Percentiles rank a stretch among this genome's conserved stretches.
phyloP scores from a whole-genome alignment of 2,888 invertebrate species.

The Anarsia innoxiella region DNA sequence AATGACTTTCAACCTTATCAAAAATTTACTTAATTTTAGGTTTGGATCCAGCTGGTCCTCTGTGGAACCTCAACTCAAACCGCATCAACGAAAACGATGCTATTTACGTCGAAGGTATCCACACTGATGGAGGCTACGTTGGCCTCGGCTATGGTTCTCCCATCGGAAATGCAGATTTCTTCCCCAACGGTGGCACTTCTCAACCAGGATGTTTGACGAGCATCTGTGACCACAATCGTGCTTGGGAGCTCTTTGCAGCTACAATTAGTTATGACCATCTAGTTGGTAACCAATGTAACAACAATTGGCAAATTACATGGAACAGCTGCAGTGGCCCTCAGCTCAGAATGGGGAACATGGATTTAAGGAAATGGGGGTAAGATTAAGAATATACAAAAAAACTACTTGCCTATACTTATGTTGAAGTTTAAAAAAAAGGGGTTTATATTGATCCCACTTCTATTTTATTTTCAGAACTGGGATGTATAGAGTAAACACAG shows the following conservation, averaged over 20 bases:
- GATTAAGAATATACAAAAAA: no score
- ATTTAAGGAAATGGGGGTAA: constrained; percentile 29
- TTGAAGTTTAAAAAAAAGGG: not conserved
- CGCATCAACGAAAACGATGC: constrained; percentile 34
- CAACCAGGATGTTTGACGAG: constrained; percentile 31
- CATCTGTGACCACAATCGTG: constrained; percentile 35
- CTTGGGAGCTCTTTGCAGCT: constrained; percentile 37
- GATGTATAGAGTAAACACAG: constrained; percentile 26
- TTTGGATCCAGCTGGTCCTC: constrained; percentile 38
- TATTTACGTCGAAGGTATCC: constrained; percentile 30
- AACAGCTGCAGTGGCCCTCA: constrained; percentile 27
- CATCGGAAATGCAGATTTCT: constrained; percentile 70
- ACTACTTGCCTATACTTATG: no score
- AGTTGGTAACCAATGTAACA: constrained; percentile 26
- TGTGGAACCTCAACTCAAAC: constrained; percentile 25
- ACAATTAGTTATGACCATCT: constrained; percentile 31
- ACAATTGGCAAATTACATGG: constrained; percentile 21
- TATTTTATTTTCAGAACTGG: not conserved
- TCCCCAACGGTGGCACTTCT: constrained; percentile 62
- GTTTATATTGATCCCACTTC: not conserved
- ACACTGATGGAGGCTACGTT: constrained; percentile 48
- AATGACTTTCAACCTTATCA: no score
- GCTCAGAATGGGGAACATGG: constrained; percentile 33
- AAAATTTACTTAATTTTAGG: constrained; percentile 28
- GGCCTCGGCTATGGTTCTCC: constrained; percentile 53